A percentile compares a stretch with the other conserved stretches of the same genome.
phyloP scores from a whole-genome alignment of 2,113 vertebrate species.

The Sebastes fasciatus region DNA sequence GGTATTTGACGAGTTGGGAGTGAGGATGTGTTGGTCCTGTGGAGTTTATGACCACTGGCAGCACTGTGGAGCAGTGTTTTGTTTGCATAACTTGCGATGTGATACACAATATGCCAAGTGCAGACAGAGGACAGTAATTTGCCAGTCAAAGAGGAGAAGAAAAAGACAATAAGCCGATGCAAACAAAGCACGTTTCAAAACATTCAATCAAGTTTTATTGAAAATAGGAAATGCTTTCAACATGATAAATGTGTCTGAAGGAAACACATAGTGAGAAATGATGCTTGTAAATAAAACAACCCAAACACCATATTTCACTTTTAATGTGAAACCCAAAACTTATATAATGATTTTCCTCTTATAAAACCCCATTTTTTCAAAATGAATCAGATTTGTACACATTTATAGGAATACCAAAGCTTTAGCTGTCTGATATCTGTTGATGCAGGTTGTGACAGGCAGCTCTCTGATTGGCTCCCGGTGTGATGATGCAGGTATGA shows the following conservation, averaged over 20 bases:
- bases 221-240: neutral
- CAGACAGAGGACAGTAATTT: neutral
- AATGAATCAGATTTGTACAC: neutral
- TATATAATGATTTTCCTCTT: neutral
- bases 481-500: conserved; percentile 64
- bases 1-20: too few relatives aligned
- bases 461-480: conserved; percentile 45
- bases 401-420: neutral
- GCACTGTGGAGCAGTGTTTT: neutral
- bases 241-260: neutral
- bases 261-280: neutral
- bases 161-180: neutral
- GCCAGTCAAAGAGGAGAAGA: neutral
- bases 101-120: neutral
- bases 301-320: neutral
- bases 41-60: neutral
- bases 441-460: conserved; percentile 19
- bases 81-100: neutral
- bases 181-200: neutral
- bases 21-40: too few relatives aligned
- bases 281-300: neutral
- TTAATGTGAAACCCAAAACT: neutral
- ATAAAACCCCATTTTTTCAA: neutral
- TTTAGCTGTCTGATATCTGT: conserved; percentile 4
- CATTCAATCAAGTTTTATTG: neutral